Evolutionary conservation across 2,113 vertebrate species (phyloP), one percentile per base, ranked within the genome.

Genomic region (Physeter macrocephalus): DNA sequence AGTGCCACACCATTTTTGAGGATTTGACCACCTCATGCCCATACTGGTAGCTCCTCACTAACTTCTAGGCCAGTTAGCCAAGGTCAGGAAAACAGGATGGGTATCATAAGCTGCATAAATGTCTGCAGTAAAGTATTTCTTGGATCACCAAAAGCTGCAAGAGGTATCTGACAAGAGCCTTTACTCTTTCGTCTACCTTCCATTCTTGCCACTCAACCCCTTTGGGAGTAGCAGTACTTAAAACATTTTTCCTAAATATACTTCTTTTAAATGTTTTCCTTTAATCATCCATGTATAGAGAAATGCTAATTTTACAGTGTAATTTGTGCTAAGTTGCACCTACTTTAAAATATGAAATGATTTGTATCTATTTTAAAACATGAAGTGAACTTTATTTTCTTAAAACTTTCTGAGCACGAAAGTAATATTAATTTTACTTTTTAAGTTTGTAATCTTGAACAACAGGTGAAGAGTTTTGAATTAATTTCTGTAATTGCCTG

Each of bases 401-500:
- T 78, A 67, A 1, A 61, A 25, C 14, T 67, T 93, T 74, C 54
- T 90, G 49, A 88, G 57, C 80, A 72, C 69, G 59, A 74, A 92
- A 87, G 36, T 3, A 46, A 49, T 36, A 61, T 83, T 93, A 80
- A 61, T 77, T 84, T 84, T 59, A 66, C 61, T 72, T 90, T 96
- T 86, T 41, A 39, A 83, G 23, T 80, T 66, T 8, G 9, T 88
- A 61, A 87, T 14, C 75, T 90, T 93, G 82, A 94, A 78, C n/a
- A 39, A 61, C 67, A 90, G 85, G 39, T 88, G 86, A 93, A 90
- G 59, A 72, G 43, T 83, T 92, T 90, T 93, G 34, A 94, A 78
- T 92, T 92, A 78, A 88, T 92, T 90, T 95, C 81, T 88, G 17
- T 59, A 78, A 88, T 80, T 83, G 41, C n/a, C 39, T 86, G 23